Conservation (phyloP, 2,888 invertebrate genomes). For the Chymomyza procnemis region DNA sequence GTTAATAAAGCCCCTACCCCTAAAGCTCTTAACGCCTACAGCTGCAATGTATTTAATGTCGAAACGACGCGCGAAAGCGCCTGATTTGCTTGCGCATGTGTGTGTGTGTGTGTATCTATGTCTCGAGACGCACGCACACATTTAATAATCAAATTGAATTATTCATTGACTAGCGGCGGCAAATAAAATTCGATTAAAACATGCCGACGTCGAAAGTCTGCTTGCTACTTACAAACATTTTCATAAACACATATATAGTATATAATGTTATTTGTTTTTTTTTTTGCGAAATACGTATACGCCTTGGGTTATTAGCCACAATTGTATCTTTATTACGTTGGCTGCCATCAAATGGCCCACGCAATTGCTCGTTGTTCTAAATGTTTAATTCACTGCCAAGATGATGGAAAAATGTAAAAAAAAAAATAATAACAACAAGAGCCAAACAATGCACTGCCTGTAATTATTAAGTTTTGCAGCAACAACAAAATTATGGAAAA, state of each 20-base stretch:
- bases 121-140: slow-evolving; percentile 28
- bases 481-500: slow-evolving; percentile 13
- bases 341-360: slow-evolving; percentile 38
- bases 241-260: neutral
- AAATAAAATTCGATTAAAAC: slow-evolving; percentile 72
- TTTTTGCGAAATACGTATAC: slow-evolving; percentile 16
- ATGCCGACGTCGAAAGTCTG: slow-evolving; percentile 32
- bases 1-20: slow-evolving; percentile 38
- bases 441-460: neutral
- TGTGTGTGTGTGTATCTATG: slow-evolving; percentile 16
- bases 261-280: no score
- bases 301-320: slow-evolving; percentile 69
- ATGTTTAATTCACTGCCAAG: slow-evolving; percentile 3
- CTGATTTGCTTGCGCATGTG: neutral
- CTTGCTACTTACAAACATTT: neutral
- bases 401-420: neutral
- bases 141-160: slow-evolving; percentile 72
- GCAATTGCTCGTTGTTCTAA: slow-evolving; percentile 6
- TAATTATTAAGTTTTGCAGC: neutral
- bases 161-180: slow-evolving; percentile 73
- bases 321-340: slow-evolving; percentile 67
- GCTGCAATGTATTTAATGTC: neutral
- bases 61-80: slow-evolving; percentile 4
- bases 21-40: slow-evolving; percentile 2
- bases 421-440: no score